These are phyloP conservation scores for Galeruca laticollis DNA, from an alignment of 2,888 invertebrate genomes.

Conservation along the genomic window DNA sequence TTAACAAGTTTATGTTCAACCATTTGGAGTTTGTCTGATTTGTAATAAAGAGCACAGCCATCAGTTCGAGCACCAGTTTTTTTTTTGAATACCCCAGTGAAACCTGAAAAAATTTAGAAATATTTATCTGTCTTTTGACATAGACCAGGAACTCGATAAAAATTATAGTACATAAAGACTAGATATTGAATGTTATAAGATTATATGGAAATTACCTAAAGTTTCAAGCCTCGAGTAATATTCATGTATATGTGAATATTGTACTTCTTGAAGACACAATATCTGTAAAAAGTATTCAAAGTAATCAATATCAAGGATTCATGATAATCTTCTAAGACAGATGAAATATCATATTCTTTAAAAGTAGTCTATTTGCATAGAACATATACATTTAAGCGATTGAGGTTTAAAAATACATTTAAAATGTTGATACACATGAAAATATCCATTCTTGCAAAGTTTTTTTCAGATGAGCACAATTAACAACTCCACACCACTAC, in stretches of 20 bases:
- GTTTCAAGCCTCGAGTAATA: constrained; percentile 70
- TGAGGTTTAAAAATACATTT: too few species aligned
- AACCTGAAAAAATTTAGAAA: constrained; percentile 70
- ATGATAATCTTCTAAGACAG: too few species aligned
- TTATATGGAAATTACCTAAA: constrained; percentile 52
- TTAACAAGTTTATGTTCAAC: constrained; percentile 78
- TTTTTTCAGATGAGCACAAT: too few species aligned
- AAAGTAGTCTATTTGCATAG: too few species aligned
- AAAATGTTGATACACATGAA: too few species aligned
- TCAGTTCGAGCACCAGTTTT: constrained; percentile 85
- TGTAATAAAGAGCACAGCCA: constrained; percentile 92
- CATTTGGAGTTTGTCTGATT: constrained; percentile 75
- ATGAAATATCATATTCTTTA: too few species aligned
- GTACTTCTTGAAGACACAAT: constrained; percentile 92
- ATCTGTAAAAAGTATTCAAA: constrained; percentile 71
- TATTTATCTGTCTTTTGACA: background rate
- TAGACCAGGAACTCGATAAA: background rate
- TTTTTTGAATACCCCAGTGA: constrained; percentile 83
- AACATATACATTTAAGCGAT: too few species aligned
- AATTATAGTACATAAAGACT: background rate
- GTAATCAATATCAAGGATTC: constrained; percentile 32
- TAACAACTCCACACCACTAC: too few species aligned
- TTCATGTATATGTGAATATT: constrained; percentile 74
- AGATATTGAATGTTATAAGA: background rate
- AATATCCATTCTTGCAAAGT: too few species aligned